Percentiles rank a stretch among this genome's conserved stretches.
Conservation (phyloP, 2,797 vertebrate genomes). For the Mormyrus proboscirostris region DNA sequence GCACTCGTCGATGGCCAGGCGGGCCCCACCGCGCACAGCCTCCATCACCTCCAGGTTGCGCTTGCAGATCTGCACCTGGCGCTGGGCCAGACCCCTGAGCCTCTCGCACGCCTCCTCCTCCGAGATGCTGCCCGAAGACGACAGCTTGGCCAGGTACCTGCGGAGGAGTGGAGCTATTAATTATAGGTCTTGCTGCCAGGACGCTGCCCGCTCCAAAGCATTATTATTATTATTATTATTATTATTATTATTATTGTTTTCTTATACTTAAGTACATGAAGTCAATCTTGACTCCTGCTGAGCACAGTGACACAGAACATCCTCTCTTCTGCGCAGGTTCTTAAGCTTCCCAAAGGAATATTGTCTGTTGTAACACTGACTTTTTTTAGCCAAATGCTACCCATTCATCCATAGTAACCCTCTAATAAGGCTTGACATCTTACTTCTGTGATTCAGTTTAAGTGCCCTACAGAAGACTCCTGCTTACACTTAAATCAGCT, state of each 20-base stretch:
- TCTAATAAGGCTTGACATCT: background rate
- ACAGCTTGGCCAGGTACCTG: conserved; percentile 94
- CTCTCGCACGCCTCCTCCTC: conserved; percentile 94
- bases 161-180: background rate
- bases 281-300: background rate
- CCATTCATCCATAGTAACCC: conserved; percentile 5
- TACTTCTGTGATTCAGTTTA: background rate
- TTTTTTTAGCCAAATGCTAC: background rate
- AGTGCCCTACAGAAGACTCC: background rate
- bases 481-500: background rate
- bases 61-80: conserved; percentile 98
- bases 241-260: background rate
- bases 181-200: background rate
- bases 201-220: background rate
- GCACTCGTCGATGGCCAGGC: conserved; percentile 93
- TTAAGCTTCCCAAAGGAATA: background rate
- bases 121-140: conserved; percentile 90
- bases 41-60: conserved; percentile 98
- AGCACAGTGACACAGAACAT: background rate
- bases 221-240: background rate
- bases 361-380: background rate
- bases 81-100: conserved; percentile 90
- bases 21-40: conserved; percentile 85
- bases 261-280: background rate
- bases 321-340: background rate